Base-by-base conservation (phyloP, 1,140 invertebrate species). In the Nasonia vitripennis region DNA sequence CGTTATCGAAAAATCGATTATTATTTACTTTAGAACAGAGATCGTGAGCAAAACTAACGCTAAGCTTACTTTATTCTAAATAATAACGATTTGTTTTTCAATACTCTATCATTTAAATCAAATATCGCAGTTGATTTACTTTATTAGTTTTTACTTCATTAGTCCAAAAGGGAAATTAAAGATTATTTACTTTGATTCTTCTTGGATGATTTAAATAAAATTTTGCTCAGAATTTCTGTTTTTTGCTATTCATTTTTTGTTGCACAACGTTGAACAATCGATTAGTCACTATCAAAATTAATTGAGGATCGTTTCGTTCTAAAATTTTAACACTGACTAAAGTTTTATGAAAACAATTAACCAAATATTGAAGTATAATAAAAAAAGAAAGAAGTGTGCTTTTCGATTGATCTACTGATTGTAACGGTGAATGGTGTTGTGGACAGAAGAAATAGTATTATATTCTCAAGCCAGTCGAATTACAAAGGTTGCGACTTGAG, bases 381-480 rank as follows among this genome's bases (percentile, higher is more conserved):
- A n/a, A 74, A 41, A 74, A 67, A 27, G 31, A 71, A 45, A 83
- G 37, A 62, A 62, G 75, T 20, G 41, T 74, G 31, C 23, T 79
- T 79, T 11, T 74, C 20, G 17, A 17, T 85, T 80, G 17, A 17
- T 85, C 37, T 74, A 74, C 34, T 74, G 31, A 74, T 85, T 85
- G 17, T 37, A 79, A 79, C 31, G n/a, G 74, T 73, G 31, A 67
- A 62, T 79, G 12, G 17, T 71, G 10, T 45, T 80, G n/a, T 45
- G 9, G 27, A 80, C 12, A 84, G 31, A 12, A 79, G 3, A 62
- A 34, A 79, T 77, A 85, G 62, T 74, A 80, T 71, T 73, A 79
- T 70, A 81, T 68, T 77, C 5, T 68, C 34, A 67, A 77, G 27
- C 6, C 31, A 77, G n/a, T 79, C 2, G 9, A 67, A 67, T 37